Conservation (phyloP, 53 echinoderm and acorn worm species). For the Astropecten irregularis region DNA sequence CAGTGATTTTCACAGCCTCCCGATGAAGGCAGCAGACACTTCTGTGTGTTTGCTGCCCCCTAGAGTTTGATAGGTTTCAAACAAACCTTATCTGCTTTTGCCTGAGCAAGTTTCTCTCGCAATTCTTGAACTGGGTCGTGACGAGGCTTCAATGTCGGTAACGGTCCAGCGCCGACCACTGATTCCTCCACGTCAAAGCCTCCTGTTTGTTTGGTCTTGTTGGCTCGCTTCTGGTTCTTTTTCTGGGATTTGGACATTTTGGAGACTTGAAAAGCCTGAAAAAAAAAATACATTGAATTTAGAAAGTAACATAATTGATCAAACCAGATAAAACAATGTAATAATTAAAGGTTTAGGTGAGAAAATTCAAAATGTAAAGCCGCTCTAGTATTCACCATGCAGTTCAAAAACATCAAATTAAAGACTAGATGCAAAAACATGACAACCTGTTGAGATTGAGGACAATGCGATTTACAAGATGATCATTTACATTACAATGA, state of each 20-base stretch:
- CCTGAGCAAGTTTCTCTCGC: constrained; percentile 25
- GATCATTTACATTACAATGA: no score
- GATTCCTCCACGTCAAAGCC: constrained; percentile 40
- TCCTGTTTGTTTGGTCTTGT: background rate
- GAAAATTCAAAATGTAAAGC: no score
- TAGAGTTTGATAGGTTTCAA: no score
- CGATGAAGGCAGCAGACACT: no score
- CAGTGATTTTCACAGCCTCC: no score
- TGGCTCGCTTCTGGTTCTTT: constrained; percentile 38
- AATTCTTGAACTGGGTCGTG: constrained; percentile 15
- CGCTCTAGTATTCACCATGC: no score
- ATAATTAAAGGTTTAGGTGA: no score
- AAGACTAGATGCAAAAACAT: no score
- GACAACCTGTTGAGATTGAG: no score
- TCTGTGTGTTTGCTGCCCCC: no score
- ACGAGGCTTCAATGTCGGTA: background rate
- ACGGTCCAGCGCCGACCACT: background rate
- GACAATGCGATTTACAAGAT: no score
- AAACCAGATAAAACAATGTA: background rate
- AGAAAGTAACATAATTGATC: background rate
- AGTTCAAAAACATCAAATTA: no score
- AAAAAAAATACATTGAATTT: background rate
- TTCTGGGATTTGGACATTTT: constrained; percentile 37
- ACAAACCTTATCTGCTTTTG: constrained; percentile 23
- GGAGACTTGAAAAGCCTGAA: background rate